phyloP scores from a whole-genome alignment of 2,113 vertebrate genomes.

The Sciurus niger region DNA sequence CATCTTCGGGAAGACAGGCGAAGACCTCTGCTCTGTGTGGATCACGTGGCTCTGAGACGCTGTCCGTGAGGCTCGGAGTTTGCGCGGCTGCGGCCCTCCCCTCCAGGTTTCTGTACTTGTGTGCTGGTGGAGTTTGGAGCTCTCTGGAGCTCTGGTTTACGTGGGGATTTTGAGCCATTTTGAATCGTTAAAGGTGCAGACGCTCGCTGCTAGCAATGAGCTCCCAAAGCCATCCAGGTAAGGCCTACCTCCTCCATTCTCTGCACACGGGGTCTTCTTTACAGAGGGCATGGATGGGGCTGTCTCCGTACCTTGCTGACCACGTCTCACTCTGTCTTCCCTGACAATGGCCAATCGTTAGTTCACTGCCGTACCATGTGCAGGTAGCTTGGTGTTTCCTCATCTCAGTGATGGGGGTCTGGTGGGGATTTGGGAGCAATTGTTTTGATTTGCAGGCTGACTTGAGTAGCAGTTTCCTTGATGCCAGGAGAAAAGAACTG shows the following conservation, averaged over 20 bases:
- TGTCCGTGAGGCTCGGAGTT: slow-evolving; percentile 78
- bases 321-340: neutral
- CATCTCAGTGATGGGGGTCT: neutral
- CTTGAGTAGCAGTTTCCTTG: neutral
- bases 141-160: slow-evolving; percentile 69
- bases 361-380: accelerated
- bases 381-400: neutral
- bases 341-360: too few relatives aligned
- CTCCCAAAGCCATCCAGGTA: slow-evolving; percentile 92
- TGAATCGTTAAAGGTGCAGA: slow-evolving; percentile 73
- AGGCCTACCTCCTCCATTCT: slow-evolving; percentile 55
- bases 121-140: slow-evolving; percentile 80
- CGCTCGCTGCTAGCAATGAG: slow-evolving; percentile 87
- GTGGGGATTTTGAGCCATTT: slow-evolving; percentile 75
- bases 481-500: neutral
- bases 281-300: neutral
- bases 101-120: slow-evolving; percentile 49
- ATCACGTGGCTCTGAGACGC: slow-evolving; percentile 80
- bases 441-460: accelerated
- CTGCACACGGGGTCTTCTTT: neutral
- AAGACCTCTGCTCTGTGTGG: slow-evolving; percentile 79
- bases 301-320: neutral
- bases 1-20: slow-evolving; percentile 79
- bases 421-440: too few relatives aligned
- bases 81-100: slow-evolving; percentile 76